Percentiles rank a stretch among this genome's conserved stretches.
Conservation (phyloP, 2,888 invertebrate genomes). For the Schizotus pectinicornis region DNA sequence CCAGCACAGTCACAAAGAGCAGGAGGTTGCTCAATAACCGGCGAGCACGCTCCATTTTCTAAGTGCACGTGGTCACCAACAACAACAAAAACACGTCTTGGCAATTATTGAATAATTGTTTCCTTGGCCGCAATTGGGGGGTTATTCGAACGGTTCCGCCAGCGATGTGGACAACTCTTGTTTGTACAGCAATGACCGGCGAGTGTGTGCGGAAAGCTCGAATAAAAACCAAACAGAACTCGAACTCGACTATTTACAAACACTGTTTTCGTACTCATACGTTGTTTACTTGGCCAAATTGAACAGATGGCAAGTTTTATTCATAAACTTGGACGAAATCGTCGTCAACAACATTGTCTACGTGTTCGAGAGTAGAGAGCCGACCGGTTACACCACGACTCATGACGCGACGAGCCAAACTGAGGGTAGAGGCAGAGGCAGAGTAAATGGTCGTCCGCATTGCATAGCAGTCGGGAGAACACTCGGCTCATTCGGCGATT, state of each 20-base stretch:
- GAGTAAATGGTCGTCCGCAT: slow-evolving; percentile 42
- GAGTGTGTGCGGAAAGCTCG: not conserved
- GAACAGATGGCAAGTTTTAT: not conserved
- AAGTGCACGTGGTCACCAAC: slow-evolving; percentile 41
- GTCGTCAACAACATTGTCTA: slow-evolving; percentile 42
- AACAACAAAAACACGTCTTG: slow-evolving; percentile 12
- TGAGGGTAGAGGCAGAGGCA: slow-evolving; percentile 30
- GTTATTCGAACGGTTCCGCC: slow-evolving; percentile 1
- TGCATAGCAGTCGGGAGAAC: slow-evolving; percentile 27
- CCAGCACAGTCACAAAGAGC: slow-evolving; percentile 44
- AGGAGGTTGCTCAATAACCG: slow-evolving; percentile 37
- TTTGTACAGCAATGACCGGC: too few relatives aligned
- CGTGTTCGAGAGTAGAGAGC: slow-evolving; percentile 27
- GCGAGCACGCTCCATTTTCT: slow-evolving; percentile 35
- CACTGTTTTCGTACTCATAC: slow-evolving; percentile 9
- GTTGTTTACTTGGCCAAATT: not conserved
- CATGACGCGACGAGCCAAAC: slow-evolving; percentile 38
- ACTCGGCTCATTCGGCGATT: slow-evolving; percentile 14
- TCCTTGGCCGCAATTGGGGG: not conserved
- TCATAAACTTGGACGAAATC: not conserved
- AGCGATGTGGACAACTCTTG: not conserved
- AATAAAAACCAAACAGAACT: slow-evolving; percentile 17
- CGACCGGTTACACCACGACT: slow-evolving; percentile 13
- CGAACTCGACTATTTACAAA: slow-evolving; percentile 15
- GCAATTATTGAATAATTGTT: slow-evolving; percentile 12